Base-by-base conservation (phyloP, 2,888 invertebrate species). In the Adela reaumurella region DNA sequence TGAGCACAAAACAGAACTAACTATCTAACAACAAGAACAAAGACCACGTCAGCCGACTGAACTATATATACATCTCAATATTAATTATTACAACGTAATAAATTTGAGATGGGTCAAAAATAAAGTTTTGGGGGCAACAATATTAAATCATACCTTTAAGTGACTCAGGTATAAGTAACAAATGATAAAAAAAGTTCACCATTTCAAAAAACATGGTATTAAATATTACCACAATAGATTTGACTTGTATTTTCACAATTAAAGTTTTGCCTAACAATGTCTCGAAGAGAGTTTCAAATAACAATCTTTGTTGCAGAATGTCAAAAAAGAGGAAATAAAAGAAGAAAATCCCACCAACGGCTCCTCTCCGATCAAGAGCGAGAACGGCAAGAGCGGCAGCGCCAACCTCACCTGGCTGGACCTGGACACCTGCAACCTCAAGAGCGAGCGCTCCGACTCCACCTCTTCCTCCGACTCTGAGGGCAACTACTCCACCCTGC, bases 401-500 rank as follows among this genome's bases (percentile, higher is more conserved):
- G 62, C 71, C 5, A 62, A 68, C 46, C 69, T 72, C 52, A 73
- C 72, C 59, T 76, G 77, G 76, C 64, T 74, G 16, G 77, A 74
- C 55, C 56, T 69, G 43, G 73, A 71, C 46, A 24, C 6, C 6
- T 10, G 24, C 45, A n/a, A 45, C n/a, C 43, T 41, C 24, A 49
- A 49, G 19, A 43, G 57, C 20, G 70, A 80, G 53, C 72, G 81
- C 58, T 70, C 80, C 17, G 84, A 76, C 6, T 68, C 82, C 49
- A 78, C 82, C 1, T 83, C 83, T 48, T 82, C 82, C 24, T 86
- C 86, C 1, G 88, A 89, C 54, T 83, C 82, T n/a, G 81, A 82
- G 35, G 87, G 86, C 17, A 88, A 87, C 66, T 92, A 88, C 68
- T 92, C 92, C 0, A 92, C 92, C 0, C 70, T 93, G 11, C 73